Evolutionary conservation across 1,140 invertebrate genomes (phyloP).

Genomic region (Coptotermes formosanus): DNA sequence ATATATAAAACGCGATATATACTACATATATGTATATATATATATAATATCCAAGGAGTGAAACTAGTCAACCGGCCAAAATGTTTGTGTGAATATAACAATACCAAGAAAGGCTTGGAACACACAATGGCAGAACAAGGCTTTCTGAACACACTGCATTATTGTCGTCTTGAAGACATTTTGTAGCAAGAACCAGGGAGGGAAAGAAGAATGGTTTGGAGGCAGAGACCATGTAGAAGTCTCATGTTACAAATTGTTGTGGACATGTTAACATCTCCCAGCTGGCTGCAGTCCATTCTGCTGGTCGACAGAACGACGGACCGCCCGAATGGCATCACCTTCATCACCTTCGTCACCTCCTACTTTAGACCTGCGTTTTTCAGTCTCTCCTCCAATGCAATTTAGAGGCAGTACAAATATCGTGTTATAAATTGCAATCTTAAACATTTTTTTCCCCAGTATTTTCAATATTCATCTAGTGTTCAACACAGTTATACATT

Average conservation of each 20-base stretch:
- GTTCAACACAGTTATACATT: too few relatives aligned
- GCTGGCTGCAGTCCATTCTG: background rate
- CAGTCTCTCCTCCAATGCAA: too few relatives aligned
- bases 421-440: too few relatives aligned
- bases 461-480: too few relatives aligned
- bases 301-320: background rate
- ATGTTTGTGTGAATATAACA: background rate
- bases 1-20: too few relatives aligned
- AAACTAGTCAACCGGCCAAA: too few relatives aligned
- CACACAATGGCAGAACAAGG: background rate
- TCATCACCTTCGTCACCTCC: too few relatives aligned
- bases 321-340: background rate
- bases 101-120: background rate
- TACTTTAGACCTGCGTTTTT: too few relatives aligned
- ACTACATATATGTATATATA: too few relatives aligned
- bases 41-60: too few relatives aligned
- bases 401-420: too few relatives aligned
- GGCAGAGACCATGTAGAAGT: background rate
- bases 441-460: too few relatives aligned
- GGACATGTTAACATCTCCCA: slow-evolving; percentile 18
- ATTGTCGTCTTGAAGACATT: background rate
- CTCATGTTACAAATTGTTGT: slow-evolving; percentile 15
- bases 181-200: background rate
- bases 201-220: background rate
- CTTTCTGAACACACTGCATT: background rate